phyloP scores from a whole-genome alignment of 2,113 vertebrate genomes.

The Apeltes quadracus region DNA sequence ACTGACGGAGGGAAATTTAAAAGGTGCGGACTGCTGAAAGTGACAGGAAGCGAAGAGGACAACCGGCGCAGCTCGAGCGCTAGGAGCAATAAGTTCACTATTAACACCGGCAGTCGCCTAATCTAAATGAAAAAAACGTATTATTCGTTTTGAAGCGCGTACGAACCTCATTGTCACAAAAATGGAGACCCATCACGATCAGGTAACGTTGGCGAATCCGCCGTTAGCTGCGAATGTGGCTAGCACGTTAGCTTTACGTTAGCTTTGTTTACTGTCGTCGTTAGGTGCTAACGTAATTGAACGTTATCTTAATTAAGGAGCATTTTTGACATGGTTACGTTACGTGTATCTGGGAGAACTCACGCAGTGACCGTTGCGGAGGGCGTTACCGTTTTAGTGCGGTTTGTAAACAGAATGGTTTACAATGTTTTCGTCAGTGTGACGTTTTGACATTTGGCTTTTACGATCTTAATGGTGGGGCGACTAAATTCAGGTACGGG shows the following conservation, averaged over 20 bases:
- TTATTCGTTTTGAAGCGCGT: background rate
- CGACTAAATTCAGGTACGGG: background rate
- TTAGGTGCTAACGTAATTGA: background rate
- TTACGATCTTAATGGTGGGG: background rate
- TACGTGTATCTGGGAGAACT: background rate
- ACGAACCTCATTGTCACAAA: background rate
- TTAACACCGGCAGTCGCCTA: accelerated
- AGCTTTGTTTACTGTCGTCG: conserved; percentile 22
- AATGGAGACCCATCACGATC: conserved; percentile 66
- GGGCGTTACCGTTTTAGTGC: background rate
- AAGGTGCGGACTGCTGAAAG: conserved; percentile 44
- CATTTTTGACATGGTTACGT: background rate
- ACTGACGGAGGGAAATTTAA: conserved; percentile 80
- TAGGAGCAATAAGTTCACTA: background rate
- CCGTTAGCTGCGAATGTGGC: conserved; percentile 24
- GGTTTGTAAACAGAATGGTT: background rate
- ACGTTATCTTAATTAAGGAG: too few relatives aligned
- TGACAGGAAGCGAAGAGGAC: background rate
- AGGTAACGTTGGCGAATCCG: conserved; percentile 54
- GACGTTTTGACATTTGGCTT: background rate
- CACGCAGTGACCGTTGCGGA: accelerated
- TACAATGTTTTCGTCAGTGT: background rate
- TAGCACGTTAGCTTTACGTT: conserved; percentile 32
- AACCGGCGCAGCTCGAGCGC: background rate
- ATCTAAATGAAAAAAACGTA: background rate